Evolutionary conservation across 2,888 invertebrate species (phyloP).

Genomic region (Spialia ferax): DNA sequence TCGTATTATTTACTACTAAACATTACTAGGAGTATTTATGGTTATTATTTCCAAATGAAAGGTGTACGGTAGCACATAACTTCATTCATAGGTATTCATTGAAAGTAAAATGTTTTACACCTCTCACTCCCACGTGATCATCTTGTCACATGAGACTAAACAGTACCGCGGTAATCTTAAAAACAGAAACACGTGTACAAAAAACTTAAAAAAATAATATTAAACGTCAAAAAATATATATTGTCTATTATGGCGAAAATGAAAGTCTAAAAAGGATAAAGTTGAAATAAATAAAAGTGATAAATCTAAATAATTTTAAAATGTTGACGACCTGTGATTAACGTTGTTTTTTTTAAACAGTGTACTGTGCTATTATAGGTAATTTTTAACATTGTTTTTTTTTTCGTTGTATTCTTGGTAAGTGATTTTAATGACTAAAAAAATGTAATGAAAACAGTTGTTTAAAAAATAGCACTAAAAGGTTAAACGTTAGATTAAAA

Average conservation of each 20-base stretch:
- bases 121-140: slow-evolving; percentile 57
- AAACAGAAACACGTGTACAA: slow-evolving; percentile 66
- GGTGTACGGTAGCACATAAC: too few species aligned
- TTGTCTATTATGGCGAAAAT: slow-evolving; percentile 7
- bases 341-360: neutral
- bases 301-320: neutral
- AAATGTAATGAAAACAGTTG: neutral
- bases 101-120: slow-evolving; percentile 66
- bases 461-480: too few species aligned
- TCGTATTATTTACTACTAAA: too few species aligned
- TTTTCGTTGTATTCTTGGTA: neutral
- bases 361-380: neutral
- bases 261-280: neutral
- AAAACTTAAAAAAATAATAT: slow-evolving; percentile 23
- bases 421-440: neutral
- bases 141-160: slow-evolving; percentile 56
- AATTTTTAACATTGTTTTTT: neutral
- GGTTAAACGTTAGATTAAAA: too few species aligned
- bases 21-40: too few species aligned
- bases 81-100: too few species aligned
- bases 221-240: slow-evolving; percentile 14
- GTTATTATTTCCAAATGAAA: too few species aligned
- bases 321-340: slow-evolving; percentile 14
- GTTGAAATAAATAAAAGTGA: neutral
- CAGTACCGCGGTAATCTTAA: slow-evolving; percentile 70